A percentile compares a stretch with the other conserved stretches of the same genome.
Conservation (phyloP, 92 coral and sea anemone species). For the Actinernus sp. region DNA sequence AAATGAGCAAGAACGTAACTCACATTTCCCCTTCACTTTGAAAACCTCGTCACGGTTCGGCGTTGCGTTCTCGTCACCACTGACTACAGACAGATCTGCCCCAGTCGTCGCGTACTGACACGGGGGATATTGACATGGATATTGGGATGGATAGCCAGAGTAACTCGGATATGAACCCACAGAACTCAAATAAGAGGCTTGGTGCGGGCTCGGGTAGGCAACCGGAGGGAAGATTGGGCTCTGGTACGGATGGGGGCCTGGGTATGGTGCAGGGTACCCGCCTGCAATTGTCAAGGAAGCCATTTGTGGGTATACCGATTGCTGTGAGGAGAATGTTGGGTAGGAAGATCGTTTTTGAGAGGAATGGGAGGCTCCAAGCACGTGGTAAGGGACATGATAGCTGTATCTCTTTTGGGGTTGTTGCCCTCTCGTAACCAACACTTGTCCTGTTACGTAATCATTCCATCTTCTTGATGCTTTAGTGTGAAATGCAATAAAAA, state of each 20-base stretch:
- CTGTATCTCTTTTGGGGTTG: background rate
- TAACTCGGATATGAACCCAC: background rate
- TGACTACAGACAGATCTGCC: no score
- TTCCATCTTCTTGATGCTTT: background rate
- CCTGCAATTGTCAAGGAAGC: background rate
- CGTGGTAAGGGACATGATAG: background rate
- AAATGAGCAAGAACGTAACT: no score
- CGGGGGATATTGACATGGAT: constrained; percentile 1
- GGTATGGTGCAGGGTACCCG: background rate
- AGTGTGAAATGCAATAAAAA: background rate
- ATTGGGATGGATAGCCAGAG: background rate
- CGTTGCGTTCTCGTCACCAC: constrained; percentile 32
- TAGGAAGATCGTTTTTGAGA: background rate
- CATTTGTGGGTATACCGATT: background rate
- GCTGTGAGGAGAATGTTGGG: background rate
- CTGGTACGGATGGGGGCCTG: background rate
- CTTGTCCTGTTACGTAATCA: background rate
- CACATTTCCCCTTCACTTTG: constrained; percentile 57
- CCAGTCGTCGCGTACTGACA: no score
- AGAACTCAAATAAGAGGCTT: constrained; percentile 1
- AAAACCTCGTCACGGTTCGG: constrained; percentile 63
- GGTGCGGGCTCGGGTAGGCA: background rate
- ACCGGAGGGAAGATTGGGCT: background rate
- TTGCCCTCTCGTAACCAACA: background rate
- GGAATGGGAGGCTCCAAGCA: background rate